Base-by-base conservation (phyloP, 2,797 vertebrate genomes). In the Chrosomus eos region DNA sequence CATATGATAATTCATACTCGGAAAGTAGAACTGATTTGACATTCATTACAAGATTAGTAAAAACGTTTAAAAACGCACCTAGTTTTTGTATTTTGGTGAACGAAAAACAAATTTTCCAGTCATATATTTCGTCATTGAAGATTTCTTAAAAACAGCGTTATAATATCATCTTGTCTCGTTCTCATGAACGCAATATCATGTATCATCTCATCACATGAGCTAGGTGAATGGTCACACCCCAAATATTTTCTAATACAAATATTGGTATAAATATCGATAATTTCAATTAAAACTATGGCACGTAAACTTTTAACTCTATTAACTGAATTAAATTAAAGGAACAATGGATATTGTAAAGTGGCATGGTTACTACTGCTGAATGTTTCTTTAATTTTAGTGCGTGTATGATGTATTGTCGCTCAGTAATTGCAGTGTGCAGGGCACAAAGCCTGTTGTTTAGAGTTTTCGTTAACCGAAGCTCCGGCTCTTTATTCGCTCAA, bases 401-500 rank as follows among this genome's bases (percentile, higher is more conserved):
- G 14, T 16, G 36, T 58, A 8, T n/a, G 48, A 55, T 75, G 51
- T n/a, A 0, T 62, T 77, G 36, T 62, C 21, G 1, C 13, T 40
- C 79, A 9, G 64, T 58, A 31, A 64, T 36, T 64, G 5, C n/a
- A 60, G 14, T 36, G 23, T 36, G 21, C 23, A 14, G 43, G 19
- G 28, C 60, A 33, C 53, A 31, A 68, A 77, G 43, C 10, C 64
- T 0, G 11, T 55, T 83, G 28, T 36, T 78, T 72, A 81, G 28
- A 58, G 67, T 70, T 68, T 78, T 36, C 8, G 45, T 72, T 83
- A 85, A 64, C 51, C 23, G 19, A 80, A 85, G 36, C 64, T 85
- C 74, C 21, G 66, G 58, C 73, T 86, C 67, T 85, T 80, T 81
- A 64, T 84, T 78, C 38, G 21, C 67, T 66, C 48, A 74, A 75